A percentile compares a stretch with the other conserved stretches of the same genome.
These are phyloP conservation scores for Melitaea cinxia DNA, from an alignment of 1,140 invertebrate species.

Conservation along the genomic window DNA sequence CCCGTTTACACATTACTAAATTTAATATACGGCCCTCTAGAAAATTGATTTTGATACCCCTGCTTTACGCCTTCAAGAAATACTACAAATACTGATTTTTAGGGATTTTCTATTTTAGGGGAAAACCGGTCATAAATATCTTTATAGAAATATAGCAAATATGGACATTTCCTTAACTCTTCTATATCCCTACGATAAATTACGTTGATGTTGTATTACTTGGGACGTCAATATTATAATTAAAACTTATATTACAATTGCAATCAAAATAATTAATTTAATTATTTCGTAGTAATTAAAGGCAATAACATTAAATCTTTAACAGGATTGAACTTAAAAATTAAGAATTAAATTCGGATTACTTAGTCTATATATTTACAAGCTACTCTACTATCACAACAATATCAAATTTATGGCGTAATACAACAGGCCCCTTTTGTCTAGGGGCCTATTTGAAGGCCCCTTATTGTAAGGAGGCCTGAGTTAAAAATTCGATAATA, in stretches of 20 bases:
- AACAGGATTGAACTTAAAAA: not conserved
- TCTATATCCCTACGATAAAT: too few relatives aligned
- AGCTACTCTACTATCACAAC: constrained; percentile 22
- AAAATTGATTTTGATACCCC: too few relatives aligned
- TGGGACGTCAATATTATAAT: not conserved
- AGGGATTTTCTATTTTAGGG: too few relatives aligned
- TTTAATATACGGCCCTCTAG: too few relatives aligned
- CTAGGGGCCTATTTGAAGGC: not conserved
- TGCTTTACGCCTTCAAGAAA: too few relatives aligned
- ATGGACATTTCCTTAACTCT: too few relatives aligned
- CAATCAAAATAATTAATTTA: constrained; percentile 16
- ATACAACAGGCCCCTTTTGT: not conserved
- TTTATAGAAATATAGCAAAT: too few relatives aligned
- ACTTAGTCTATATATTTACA: constrained; percentile 11
- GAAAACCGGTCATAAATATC: too few relatives aligned
- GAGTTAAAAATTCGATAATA: not conserved
- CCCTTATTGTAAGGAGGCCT: not conserved
- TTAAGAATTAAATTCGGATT: constrained; percentile 6
- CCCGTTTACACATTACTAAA: too few relatives aligned
- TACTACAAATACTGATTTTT: too few relatives aligned
- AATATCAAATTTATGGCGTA: not conserved
- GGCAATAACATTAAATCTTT: not conserved
- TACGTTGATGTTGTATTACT: too few relatives aligned
- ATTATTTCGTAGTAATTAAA: not conserved
- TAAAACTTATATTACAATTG: not conserved